Conservation (phyloP, 2,797 vertebrate species). For the Paedocypris micromegethes region DNA sequence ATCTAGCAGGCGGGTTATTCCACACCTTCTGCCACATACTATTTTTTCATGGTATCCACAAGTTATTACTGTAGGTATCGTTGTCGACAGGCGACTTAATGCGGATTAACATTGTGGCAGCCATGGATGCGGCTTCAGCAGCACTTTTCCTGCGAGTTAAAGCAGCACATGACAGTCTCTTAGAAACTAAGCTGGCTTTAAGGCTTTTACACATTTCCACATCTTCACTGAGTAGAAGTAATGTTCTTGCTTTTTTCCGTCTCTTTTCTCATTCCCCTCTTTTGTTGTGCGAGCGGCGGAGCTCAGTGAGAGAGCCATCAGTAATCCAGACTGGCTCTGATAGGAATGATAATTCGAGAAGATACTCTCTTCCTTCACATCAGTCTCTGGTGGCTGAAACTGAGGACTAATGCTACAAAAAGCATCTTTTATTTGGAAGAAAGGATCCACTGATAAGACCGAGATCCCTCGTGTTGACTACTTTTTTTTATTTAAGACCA, state of each 20-base stretch:
- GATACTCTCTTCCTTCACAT: constrained; percentile 7
- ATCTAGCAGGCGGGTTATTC: too few species aligned
- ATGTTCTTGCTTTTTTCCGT: constrained; percentile 17
- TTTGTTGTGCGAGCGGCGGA: constrained; percentile 17
- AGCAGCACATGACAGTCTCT: constrained; percentile 18
- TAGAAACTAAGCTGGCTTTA: constrained; percentile 11
- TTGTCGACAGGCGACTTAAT: constrained; percentile 10
- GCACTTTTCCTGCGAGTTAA: constrained; percentile 12
- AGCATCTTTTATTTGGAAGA: constrained; percentile 43
- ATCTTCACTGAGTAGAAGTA: constrained; percentile 18
- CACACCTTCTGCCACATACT: too few species aligned
- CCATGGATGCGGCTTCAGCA: constrained; percentile 10
- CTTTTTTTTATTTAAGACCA: neutral
- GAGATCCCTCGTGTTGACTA: neutral
- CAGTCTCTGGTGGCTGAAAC: constrained; percentile 6
- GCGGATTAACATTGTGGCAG: constrained; percentile 21
- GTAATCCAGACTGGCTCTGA: constrained; percentile 33
- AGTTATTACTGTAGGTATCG: neutral
- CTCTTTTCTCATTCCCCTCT: constrained; percentile 30
- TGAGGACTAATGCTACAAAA: neutral
- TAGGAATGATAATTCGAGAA: constrained; percentile 36
- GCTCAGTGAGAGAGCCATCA: constrained; percentile 21
- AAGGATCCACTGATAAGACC: constrained; percentile 40
- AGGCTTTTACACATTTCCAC: constrained; percentile 34
- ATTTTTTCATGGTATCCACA: constrained; percentile 5